Percentiles rank a stretch among this genome's conserved stretches.
phyloP scores from a whole-genome alignment of 2,797 vertebrate species.

The Gorsachius magnificus region DNA sequence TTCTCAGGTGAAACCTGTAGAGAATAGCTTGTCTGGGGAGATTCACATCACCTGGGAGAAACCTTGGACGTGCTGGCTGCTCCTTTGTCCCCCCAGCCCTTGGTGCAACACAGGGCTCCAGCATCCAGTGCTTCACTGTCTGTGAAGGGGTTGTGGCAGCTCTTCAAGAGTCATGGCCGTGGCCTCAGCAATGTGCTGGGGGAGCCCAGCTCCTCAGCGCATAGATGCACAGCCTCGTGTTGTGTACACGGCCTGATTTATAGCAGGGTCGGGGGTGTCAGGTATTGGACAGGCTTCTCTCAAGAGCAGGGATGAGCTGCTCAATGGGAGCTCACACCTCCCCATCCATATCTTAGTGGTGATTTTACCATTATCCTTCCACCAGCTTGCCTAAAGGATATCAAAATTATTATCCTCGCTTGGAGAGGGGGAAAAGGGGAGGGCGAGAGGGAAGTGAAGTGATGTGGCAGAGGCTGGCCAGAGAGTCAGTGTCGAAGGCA shows the following conservation, averaged over 20 bases:
- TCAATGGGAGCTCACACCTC: neutral
- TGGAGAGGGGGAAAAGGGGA: neutral
- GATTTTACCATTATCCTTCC: neutral
- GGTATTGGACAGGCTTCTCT: neutral
- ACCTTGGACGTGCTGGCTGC: neutral
- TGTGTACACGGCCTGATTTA: neutral
- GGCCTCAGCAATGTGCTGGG: neutral
- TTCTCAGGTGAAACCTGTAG: neutral
- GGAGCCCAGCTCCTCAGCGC: neutral
- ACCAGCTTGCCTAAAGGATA: neutral
- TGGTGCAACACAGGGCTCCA: too few relatives aligned
- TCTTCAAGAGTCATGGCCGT: neutral
- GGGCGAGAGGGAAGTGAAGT: neutral
- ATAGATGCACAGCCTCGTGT: neutral
- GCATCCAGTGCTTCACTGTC: neutral
- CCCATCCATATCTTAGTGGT: neutral
- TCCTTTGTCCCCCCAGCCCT: neutral
- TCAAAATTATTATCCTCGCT: neutral
- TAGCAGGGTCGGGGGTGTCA: neutral
- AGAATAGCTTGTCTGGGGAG: neutral
- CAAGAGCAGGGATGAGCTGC: neutral
- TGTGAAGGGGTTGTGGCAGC: neutral
- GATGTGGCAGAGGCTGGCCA: neutral
- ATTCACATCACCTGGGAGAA: neutral
- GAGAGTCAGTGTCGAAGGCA: neutral